Base-by-base conservation (phyloP, 2,888 invertebrate genomes). In the Geophilus truncorum region DNA sequence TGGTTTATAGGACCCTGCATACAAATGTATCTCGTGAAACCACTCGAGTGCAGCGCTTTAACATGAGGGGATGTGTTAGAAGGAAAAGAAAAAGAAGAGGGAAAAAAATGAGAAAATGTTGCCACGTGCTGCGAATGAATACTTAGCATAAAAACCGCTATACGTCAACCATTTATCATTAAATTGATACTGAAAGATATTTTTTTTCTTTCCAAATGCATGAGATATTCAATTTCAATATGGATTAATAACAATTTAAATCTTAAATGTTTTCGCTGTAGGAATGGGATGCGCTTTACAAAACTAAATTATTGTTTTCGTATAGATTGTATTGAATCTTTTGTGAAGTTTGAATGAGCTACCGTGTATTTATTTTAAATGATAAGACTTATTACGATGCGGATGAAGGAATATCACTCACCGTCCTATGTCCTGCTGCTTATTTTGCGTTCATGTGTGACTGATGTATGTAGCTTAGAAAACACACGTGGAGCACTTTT, bases 11-110 rank as follows among this genome's bases (percentile, higher is more conserved):
- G 25, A 70, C 70, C 70, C 28, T 70, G 70, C 70, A 70, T 70
- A 70, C 70, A 70, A 70, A 70, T 70, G 70, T 70, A 70, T 28
- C 70, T 70, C 12, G 23, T 70, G 70, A 70, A 70, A n/a, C 70
- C 70, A 70, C 70, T 70, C 28, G 25, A 70, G 70, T 70, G 70
- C 25, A 70, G 70, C 70, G 28, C 28, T 70, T 28, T 28, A 70
- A 23, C 25, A 28, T 25, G 70, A 70, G 70, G 70, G 70, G 70
- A 70, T 70, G 70, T 28, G 70, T 70, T 9, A 10, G 70, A 70
- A 28, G 70, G 70, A 28, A 70, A 70, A 70, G 57, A 40, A 51
- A 21, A 51, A 45, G 51, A 21, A n/a, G 25, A 70, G 70, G 12
- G 12, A 70, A 70, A 62, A 70, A 70, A 70, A 28, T 28, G 70